Evolutionary conservation across 2,113 vertebrate genomes (phyloP).

Genomic region (Uria lomvia): DNA sequence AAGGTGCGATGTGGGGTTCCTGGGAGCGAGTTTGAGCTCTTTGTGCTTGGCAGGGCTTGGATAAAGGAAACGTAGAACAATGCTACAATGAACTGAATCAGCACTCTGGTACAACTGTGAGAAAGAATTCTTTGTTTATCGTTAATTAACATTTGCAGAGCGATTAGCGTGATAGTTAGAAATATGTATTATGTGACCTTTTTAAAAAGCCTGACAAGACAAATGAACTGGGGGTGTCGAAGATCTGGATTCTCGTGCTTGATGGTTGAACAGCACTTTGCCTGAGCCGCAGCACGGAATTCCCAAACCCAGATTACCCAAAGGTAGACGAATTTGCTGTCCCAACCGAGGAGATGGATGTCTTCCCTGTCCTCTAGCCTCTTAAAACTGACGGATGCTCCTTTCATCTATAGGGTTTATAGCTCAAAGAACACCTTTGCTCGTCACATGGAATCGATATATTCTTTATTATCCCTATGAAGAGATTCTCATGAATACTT

Average conservation of each 20-base stretch:
- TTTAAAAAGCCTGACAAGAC: neutral
- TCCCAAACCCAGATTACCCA: neutral
- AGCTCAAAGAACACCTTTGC: neutral
- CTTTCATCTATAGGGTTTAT: neutral
- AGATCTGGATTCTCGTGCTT: neutral
- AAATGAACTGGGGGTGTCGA: neutral
- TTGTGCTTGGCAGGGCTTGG: neutral
- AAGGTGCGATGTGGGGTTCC: neutral
- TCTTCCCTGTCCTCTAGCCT: neutral
- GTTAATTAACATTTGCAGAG: neutral
- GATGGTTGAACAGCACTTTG: neutral
- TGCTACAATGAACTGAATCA: neutral
- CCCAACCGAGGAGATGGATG: neutral
- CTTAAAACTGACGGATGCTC: neutral
- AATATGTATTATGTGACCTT: neutral
- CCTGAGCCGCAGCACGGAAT: neutral
- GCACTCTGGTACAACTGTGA: neutral
- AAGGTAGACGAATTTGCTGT: fast-evolving
- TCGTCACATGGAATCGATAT: neutral
- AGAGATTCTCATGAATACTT: conserved; percentile 42
- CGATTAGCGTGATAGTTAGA: neutral
- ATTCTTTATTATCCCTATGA: neutral
- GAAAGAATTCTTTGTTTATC: neutral
- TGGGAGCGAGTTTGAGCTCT: neutral
- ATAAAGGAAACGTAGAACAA: neutral